These are phyloP conservation scores for Spilogale gracilis DNA, from an alignment of 2,113 vertebrate species.

Conservation along the genomic window DNA sequence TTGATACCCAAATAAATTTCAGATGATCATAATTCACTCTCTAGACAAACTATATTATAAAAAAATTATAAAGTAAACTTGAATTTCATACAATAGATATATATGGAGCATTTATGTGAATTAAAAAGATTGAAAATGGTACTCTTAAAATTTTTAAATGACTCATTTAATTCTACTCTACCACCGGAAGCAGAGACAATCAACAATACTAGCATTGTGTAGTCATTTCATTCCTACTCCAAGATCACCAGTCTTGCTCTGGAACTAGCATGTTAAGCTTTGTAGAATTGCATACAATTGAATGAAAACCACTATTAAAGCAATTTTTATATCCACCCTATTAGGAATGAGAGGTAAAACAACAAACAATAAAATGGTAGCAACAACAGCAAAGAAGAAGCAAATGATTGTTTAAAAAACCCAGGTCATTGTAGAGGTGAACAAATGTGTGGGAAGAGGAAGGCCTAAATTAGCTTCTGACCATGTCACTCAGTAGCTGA, in stretches of 20 bases:
- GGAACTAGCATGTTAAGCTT: constrained; percentile 27
- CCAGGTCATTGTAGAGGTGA: neutral
- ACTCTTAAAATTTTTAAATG: neutral
- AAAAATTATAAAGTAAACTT: constrained; percentile 40
- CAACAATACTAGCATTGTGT: neutral
- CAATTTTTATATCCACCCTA: neutral
- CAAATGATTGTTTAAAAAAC: neutral
- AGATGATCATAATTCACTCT: constrained; percentile 23
- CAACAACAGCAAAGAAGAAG: neutral
- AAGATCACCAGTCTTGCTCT: neutral
- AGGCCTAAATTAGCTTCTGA: neutral
- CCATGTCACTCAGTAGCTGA: neutral
- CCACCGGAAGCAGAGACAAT: constrained; percentile 17
- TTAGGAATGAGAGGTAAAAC: neutral
- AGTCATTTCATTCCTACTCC: constrained; percentile 2
- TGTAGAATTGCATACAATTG: neutral
- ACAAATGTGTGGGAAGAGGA: neutral
- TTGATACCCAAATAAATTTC: constrained; percentile 15
- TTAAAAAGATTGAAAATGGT: constrained; percentile 40
- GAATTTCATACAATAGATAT: neutral
- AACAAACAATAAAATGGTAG: neutral
- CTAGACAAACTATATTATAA: constrained; percentile 35
- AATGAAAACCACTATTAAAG: constrained; percentile 11
- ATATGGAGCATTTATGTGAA: neutral
- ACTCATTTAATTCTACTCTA: constrained; percentile 25